Conservation (phyloP, 1,140 invertebrate species). For the Danaus melanippus region DNA sequence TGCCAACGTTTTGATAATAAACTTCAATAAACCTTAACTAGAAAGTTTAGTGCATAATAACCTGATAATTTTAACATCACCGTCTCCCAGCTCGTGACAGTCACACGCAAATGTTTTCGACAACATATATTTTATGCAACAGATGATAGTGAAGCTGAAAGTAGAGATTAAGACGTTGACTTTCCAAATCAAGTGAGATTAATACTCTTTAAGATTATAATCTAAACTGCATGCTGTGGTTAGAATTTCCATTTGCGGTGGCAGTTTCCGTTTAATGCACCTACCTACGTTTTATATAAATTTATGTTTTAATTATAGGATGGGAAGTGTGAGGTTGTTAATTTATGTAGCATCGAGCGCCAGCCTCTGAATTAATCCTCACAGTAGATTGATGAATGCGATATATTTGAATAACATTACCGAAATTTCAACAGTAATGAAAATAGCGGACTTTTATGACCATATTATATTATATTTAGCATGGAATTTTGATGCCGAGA, state of each 20-base stretch:
- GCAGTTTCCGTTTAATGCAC: conserved; percentile 17
- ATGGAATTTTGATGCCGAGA: no score
- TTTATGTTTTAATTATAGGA: conserved; percentile 38
- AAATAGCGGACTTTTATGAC: no score
- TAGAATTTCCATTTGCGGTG: conserved; percentile 23
- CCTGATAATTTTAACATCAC: no score
- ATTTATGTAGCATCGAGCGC: conserved; percentile 15
- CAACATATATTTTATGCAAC: conserved; percentile 21
- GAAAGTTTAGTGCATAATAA: no score
- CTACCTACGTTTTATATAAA: conserved; percentile 11
- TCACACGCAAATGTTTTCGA: conserved; percentile 11
- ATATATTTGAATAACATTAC: no score
- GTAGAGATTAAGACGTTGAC: conserved; percentile 30
- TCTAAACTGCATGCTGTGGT: conserved; percentile 27
- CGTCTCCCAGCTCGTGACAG: no score
- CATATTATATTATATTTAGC: no score
- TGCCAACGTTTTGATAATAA: no score
- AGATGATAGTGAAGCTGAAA: conserved; percentile 27
- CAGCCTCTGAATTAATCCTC: no score
- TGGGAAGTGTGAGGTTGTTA: conserved; percentile 23
- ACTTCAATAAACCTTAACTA: no score
- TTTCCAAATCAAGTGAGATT: conserved; percentile 39
- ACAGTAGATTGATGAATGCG: no score
- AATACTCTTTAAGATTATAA: conserved; percentile 35
- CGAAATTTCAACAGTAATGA: no score